phyloP scores from a whole-genome alignment of 1,140 invertebrate species.

The Polypedilum vanderplanki region DNA sequence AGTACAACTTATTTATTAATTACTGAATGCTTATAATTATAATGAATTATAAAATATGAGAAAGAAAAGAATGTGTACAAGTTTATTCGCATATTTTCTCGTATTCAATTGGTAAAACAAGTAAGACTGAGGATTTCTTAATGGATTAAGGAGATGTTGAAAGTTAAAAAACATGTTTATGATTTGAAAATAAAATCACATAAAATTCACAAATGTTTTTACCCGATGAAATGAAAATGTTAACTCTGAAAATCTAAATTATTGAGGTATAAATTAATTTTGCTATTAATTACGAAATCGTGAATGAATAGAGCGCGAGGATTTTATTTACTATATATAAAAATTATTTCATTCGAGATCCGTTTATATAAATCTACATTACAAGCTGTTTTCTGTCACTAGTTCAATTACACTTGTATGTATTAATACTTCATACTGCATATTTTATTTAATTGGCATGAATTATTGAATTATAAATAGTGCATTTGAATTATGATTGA shows the following conservation, averaged over 20 bases:
- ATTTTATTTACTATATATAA: constrained; percentile 1
- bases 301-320: neutral
- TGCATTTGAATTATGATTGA: neutral
- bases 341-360: neutral
- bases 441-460: neutral
- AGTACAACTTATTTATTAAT: constrained; percentile 11
- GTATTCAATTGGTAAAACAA: neutral
- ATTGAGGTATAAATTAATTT: neutral
- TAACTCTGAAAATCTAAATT: neutral
- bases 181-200: neutral
- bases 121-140: neutral
- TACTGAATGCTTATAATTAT: neutral
- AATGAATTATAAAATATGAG: constrained; percentile 11
- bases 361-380: neutral
- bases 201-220: neutral
- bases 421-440: constrained; percentile 9
- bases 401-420: constrained; percentile 3
- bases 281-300: neutral
- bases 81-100: neutral
- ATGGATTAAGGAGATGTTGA: neutral
- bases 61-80: neutral
- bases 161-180: neutral
- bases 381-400: neutral
- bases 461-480: neutral
- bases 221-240: neutral